Percentiles rank a stretch among this genome's conserved stretches.
Evolutionary conservation across 2,888 invertebrate genomes (phyloP).

Genomic region (Serrognathus titanus): DNA sequence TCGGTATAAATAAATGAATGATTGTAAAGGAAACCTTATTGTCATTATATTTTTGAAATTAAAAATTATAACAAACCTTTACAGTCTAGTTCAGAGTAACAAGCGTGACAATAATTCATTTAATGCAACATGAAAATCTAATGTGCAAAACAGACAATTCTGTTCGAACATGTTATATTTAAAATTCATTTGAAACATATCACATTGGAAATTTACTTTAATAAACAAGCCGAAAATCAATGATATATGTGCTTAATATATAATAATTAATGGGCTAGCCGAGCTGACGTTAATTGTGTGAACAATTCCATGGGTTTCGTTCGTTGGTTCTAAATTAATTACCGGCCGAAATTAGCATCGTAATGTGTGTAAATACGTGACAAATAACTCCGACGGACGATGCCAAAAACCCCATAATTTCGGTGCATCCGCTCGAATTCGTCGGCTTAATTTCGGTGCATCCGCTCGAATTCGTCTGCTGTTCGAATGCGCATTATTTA

Average conservation of each 20-base stretch:
- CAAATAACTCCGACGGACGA: background rate
- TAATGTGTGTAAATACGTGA: background rate
- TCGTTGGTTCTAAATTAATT: conserved; percentile 2
- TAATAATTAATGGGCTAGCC: conserved; percentile 1
- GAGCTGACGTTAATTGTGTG: background rate
- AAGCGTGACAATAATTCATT: no score
- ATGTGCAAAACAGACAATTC: background rate
- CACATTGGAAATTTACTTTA: background rate
- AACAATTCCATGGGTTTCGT: background rate
- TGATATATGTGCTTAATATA: conserved; percentile 2
- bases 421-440: no score
- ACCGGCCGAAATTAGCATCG: background rate
- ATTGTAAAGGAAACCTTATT: no score
- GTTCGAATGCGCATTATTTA: background rate
- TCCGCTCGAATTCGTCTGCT: background rate
- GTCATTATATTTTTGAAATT: no score
- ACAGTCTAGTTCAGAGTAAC: no score
- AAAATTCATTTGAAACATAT: conserved; percentile 1
- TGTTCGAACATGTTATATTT: background rate
- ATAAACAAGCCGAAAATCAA: conserved; percentile 2
- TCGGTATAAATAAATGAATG: no score
- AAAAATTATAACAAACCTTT: no score
- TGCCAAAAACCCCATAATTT: no score
- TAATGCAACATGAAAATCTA: background rate
- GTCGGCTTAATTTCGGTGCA: background rate